These are phyloP conservation scores for Cordilura impudica DNA, from an alignment of 2,888 invertebrate genomes.

Conservation along the genomic window DNA sequence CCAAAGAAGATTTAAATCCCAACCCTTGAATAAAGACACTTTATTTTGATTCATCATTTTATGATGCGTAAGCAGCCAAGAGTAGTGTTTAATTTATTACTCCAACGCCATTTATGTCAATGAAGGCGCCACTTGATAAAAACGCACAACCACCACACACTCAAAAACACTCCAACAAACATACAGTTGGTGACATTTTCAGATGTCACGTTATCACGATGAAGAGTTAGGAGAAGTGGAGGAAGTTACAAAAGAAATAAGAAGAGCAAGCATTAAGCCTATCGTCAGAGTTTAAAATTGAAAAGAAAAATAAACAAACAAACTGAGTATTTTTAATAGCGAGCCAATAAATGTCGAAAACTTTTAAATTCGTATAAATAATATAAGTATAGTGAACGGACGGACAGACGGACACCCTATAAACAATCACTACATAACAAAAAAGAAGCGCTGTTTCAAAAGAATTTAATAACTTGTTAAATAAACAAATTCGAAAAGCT, in stretches of 20 bases:
- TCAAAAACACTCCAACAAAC: conserved; percentile 8
- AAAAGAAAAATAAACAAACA: conserved; percentile 19
- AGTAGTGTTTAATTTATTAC: conserved; percentile 51
- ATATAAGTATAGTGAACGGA: conserved; percentile 6
- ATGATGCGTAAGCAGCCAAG: conserved; percentile 34
- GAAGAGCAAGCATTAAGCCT: conserved; percentile 20
- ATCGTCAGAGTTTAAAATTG: conserved; percentile 29
- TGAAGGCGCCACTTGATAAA: conserved; percentile 49
- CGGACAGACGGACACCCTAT: neutral
- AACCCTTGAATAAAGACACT: conserved; percentile 1
- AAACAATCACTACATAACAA: neutral
- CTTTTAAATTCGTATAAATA: conserved; percentile 41
- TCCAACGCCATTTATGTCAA: conserved; percentile 52
- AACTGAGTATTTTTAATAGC: conserved; percentile 26
- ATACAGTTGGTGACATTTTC: conserved; percentile 19
- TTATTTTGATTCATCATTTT: conserved; percentile 42
- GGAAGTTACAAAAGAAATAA: neutral
- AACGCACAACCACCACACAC: conserved; percentile 10
- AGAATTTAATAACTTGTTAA: conserved; percentile 45
- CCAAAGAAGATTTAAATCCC: conserved; percentile 8
- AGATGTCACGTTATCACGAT: neutral
- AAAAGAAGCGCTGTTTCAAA: conserved; percentile 12
- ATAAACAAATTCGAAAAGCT: conserved; percentile 41
- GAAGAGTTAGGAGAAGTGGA: neutral
- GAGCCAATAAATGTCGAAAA: conserved; percentile 41